phyloP scores from a whole-genome alignment of 2,797 vertebrate genomes.

The Huso huso region DNA sequence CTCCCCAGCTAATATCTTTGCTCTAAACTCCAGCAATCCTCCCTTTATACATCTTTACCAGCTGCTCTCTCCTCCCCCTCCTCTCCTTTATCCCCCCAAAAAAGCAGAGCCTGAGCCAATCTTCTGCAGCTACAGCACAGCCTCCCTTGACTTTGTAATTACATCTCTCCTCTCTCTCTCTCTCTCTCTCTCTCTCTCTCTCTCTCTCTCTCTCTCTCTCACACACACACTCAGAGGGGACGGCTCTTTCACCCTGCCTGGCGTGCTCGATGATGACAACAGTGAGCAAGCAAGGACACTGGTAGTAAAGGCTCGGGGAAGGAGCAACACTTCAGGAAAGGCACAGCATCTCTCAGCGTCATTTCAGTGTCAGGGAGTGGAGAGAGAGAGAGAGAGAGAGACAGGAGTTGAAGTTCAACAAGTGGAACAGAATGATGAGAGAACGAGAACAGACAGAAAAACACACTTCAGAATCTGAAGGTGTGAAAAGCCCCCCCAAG shows the following conservation, averaged over 20 bases:
- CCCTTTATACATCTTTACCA: conserved; percentile 2
- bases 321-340: not conserved
- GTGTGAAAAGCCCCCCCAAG: conserved; percentile 31
- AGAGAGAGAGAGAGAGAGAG: conserved; percentile 2
- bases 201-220: not conserved
- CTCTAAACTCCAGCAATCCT: not conserved
- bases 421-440: not conserved
- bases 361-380: not conserved
- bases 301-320: not conserved
- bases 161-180: too few species aligned
- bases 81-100: not conserved
- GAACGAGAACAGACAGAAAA: conserved; percentile 12
- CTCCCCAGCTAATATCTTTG: not conserved
- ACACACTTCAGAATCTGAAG: conserved; percentile 21
- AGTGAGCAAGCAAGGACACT: not conserved
- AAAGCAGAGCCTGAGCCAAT: conserved; percentile 10
- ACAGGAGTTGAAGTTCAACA: not conserved
- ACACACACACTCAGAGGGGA: not conserved
- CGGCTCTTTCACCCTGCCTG: not conserved
- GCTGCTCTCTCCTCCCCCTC: conserved; percentile 17
- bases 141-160: not conserved
- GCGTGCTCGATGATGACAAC: conserved; percentile 3
- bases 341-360: not conserved
- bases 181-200: not conserved
- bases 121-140: not conserved